A percentile compares a stretch with the other conserved stretches of the same genome.
Evolutionary conservation across 2,113 vertebrate species (phyloP).

Genomic region (Python bivittatus): DNA sequence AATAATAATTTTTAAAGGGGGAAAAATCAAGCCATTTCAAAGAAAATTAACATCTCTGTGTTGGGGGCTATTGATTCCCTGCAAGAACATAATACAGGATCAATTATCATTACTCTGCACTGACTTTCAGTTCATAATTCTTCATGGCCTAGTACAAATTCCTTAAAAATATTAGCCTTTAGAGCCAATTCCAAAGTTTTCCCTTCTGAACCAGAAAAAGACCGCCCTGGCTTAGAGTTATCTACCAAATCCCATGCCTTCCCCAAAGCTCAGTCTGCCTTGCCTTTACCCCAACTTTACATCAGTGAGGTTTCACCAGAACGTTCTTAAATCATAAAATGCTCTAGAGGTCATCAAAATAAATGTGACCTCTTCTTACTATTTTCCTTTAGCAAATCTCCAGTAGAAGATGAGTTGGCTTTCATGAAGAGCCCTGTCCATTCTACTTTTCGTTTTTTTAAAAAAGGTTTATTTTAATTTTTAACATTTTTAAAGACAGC

Average conservation of each 20-base stretch:
- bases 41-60: background rate
- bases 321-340: background rate
- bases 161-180: conserved; percentile 29
- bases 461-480: background rate
- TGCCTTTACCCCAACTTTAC: background rate
- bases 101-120: conserved; percentile 19
- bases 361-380: background rate
- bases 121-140: conserved; percentile 4
- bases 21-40: background rate
- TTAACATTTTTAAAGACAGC: background rate
- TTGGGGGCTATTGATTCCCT: conserved; percentile 23
- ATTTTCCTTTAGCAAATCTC: background rate
- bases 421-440: background rate
- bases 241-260: background rate
- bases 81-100: conserved; percentile 35
- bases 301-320: background rate
- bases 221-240: background rate
- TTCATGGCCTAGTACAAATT: background rate
- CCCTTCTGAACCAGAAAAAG: background rate
- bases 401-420: background rate
- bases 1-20: background rate
- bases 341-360: background rate
- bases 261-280: background rate
- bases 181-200: conserved; percentile 16
- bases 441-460: background rate